Conservation (phyloP, 2,888 invertebrate species). For the Proisotoma minuta region DNA sequence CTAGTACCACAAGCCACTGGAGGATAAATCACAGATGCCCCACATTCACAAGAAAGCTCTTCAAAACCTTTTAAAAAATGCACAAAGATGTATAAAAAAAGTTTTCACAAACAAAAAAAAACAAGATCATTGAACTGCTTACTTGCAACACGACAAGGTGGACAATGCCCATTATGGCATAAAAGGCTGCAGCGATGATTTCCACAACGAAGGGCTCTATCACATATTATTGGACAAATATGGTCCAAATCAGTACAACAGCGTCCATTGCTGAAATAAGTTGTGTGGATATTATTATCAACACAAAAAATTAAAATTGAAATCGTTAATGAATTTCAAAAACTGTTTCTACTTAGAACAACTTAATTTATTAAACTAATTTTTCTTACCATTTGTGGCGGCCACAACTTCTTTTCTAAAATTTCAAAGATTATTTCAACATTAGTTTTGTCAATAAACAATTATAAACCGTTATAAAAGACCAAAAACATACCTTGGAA, state of each 20-base stretch:
- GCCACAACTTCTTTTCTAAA: slow-evolving; percentile 72
- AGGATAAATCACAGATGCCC: slow-evolving; percentile 76
- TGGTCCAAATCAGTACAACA: slow-evolving; percentile 88
- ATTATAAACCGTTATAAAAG: not conserved
- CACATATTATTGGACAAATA: slow-evolving; percentile 76
- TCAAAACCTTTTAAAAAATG: slow-evolving; percentile 62
- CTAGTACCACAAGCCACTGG: slow-evolving; percentile 89
- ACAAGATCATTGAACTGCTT: slow-evolving; percentile 50
- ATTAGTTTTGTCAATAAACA: slow-evolving; percentile 17
- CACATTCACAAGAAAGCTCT: slow-evolving; percentile 87
- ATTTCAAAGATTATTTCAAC: slow-evolving; percentile 55
- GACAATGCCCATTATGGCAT: slow-evolving; percentile 83
- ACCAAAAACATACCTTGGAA: slow-evolving; percentile 61
- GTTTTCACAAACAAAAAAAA: slow-evolving; percentile 14
- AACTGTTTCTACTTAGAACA: too few relatives aligned
- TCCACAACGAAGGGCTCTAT: slow-evolving; percentile 76
- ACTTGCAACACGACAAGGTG: slow-evolving; percentile 72
- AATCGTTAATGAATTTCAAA: too few relatives aligned
- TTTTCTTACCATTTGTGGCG: slow-evolving; percentile 83
- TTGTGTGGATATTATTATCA: too few relatives aligned
- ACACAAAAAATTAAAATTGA: too few relatives aligned
- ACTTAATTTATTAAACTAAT: too few relatives aligned
- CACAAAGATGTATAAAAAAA: not conserved
- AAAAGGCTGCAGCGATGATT: slow-evolving; percentile 80
- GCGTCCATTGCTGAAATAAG: too few relatives aligned